Evolutionary conservation across 2,797 vertebrate species (phyloP), one percentile per base, ranked within the genome.

Genomic region (Danio choprae): DNA sequence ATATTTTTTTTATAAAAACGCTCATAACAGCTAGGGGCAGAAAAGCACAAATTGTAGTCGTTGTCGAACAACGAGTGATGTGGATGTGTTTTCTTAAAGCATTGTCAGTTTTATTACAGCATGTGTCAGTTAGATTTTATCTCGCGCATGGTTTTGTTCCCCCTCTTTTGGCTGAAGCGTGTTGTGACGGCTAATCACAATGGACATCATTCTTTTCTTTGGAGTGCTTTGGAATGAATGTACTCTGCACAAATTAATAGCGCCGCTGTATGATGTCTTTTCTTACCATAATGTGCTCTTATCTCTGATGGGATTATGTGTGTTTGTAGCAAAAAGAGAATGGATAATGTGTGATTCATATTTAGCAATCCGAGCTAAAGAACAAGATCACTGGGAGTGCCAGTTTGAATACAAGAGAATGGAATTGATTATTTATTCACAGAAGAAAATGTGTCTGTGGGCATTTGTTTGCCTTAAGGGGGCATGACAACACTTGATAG

Each of bases 351-450:
- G 10, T 56, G 77, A 89, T 93, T 93, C 91, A 90, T 91, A 90
- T 93, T 92, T 86, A 91, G 90, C 84, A 87, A 70, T 87, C 87
- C 85, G 71, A 82, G 71, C 84, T 84, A 83, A 84, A 87, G 70
- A 50, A 75, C 55, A 64, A 84, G 83, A 91, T 87, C 84, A 84
- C 60, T n/a, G 76, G 64, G 86, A 81, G 84, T 89, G 90, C 91
- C 90, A 87, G 84, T n/a, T 58, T 86, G 85, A 87, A 64, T 75
- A 74, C 53, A 46, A 87, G 81, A 85, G 77, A 83, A 84, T 77
- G 56, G 67, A 88, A 92, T 90, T 93, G 90, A 93, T 93, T 92
- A 90, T 89, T 84, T 87, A 92, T 92, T 90, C 88, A 84, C 88
- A 84, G 86, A 89, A 85, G 84, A 81, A 87, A 90, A 86, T 48